Evolutionary conservation across 2,113 vertebrate species (phyloP), one percentile per base, ranked within the genome.

Genomic region (Leptocoma aspasia): DNA sequence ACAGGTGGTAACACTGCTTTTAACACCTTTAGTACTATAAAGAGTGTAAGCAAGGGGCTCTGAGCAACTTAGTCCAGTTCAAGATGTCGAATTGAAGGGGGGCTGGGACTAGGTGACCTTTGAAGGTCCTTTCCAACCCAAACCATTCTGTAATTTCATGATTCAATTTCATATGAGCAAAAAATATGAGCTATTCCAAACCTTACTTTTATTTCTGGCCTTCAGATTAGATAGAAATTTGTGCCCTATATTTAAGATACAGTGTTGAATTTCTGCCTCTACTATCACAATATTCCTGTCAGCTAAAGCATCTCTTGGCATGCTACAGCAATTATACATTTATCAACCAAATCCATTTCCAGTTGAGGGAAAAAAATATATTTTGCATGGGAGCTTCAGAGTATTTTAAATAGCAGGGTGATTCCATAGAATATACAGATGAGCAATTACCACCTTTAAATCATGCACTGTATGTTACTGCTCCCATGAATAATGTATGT

Each of bases 301-400:
- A 80, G 27, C 39, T 88, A 82, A 88, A 78, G 24, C 12, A 1
- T 64, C 44, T 86, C 77, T 56, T 79, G 65, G 50, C 52, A 75
- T 70, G 47, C 63, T 50, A 13, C 35, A 47, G 82, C 35, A 80
- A 81, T 80, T 91, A 61, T 26, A 47, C 31, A 39, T 90, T 91
- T 92, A 95, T 95, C 78, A 80, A 72, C n/a, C 47, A 91, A 91
- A 90, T 50, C 15, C 89, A 7, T 66, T 97, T 94, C 47, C 71
- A 83, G 35, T 26, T 77, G 42, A 92, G 54, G 78, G 71, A 82
- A 79, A 84, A 84, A 89, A 94, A 64, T 10, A 86, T 54, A 54
- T 92, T 68, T 88, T 90, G 8, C 63, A 88, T 70, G 24, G 28
- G 44, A 93, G 28, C 66, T 86, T 86, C 82, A 81, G 64, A 52